A percentile compares a stretch with the other conserved stretches of the same genome.
These are phyloP conservation scores for Drosophila pseudoobscura DNA, from an alignment of 1,140 invertebrate genomes.

Conservation along the genomic window DNA sequence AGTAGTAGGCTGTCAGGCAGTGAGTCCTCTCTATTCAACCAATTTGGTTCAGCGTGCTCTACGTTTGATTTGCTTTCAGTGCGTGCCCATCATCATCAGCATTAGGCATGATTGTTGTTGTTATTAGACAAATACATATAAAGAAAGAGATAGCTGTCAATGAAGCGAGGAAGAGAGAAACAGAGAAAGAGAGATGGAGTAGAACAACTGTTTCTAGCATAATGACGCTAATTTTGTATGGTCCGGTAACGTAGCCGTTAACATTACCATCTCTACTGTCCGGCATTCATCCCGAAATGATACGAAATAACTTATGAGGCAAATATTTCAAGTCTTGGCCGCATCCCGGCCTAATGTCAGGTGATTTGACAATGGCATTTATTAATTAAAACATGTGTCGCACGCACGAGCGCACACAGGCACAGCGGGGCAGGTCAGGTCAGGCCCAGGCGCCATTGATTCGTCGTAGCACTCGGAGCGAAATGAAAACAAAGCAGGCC, in stretches of 20 bases:
- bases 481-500: conserved; percentile 6
- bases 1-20: background rate
- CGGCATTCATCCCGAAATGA: conserved; percentile 4
- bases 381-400: conserved; percentile 80
- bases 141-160: conserved; percentile 3
- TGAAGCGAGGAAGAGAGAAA: background rate
- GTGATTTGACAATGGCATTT: conserved; percentile 80
- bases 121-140: conserved; percentile 62
- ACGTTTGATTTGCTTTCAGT: conserved; percentile 69
- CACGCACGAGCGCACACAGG: conserved; percentile 49
- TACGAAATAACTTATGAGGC: conserved; percentile 59
- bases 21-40: conserved; percentile 34
- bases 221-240: conserved; percentile 69
- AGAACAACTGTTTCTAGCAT: conserved; percentile 61
- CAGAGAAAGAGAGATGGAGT: conserved; percentile 9
- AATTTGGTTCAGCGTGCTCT: conserved; percentile 56
- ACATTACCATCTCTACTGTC: conserved; percentile 6
- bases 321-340: conserved; percentile 64
- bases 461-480: conserved; percentile 28
- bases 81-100: conserved; percentile 78
- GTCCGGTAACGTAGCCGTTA: conserved; percentile 28
- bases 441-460: conserved; percentile 53
- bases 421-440: conserved; percentile 1
- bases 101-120: conserved; percentile 68
- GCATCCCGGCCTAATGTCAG: conserved; percentile 53